Percentiles rank a stretch among this genome's conserved stretches.
Conservation (phyloP, 2,888 invertebrate genomes). For the Empis livida region DNA sequence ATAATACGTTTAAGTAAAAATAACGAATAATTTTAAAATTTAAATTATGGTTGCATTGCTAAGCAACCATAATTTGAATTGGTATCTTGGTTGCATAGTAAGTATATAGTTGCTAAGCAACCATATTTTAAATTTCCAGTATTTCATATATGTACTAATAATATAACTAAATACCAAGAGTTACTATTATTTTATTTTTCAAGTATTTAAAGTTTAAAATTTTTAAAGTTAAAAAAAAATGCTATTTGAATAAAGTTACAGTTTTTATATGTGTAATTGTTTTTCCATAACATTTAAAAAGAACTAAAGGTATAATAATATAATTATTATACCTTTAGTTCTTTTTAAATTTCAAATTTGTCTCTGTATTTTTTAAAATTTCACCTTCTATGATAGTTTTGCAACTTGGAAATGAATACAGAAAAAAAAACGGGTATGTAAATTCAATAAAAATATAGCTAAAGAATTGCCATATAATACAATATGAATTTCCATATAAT, state of each 20-base stretch:
- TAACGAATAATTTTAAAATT: no score
- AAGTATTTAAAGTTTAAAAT: not conserved
- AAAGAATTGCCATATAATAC: slow-evolving; percentile 1
- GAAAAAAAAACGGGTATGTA: slow-evolving; percentile 1
- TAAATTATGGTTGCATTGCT: no score
- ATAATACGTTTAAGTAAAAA: no score
- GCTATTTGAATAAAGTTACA: not conserved
- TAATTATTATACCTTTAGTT: no score
- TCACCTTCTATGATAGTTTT: not conserved
- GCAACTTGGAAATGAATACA: not conserved
- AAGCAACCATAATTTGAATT: no score
- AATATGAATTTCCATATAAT: no score
- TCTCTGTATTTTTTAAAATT: not conserved
- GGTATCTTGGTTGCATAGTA: no score
- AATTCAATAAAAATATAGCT: not conserved
- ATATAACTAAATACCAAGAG: not conserved
- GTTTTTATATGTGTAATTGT: not conserved
- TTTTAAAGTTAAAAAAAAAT: not conserved
- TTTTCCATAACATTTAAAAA: not conserved
- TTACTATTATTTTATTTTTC: not conserved
- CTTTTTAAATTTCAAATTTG: not conserved
- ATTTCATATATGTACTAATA: not conserved
- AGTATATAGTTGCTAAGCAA: no score
- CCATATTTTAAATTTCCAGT: not conserved
- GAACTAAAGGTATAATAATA: not conserved